Conservation (phyloP, 2,797 vertebrate species). For the Gallirallus australis region DNA sequence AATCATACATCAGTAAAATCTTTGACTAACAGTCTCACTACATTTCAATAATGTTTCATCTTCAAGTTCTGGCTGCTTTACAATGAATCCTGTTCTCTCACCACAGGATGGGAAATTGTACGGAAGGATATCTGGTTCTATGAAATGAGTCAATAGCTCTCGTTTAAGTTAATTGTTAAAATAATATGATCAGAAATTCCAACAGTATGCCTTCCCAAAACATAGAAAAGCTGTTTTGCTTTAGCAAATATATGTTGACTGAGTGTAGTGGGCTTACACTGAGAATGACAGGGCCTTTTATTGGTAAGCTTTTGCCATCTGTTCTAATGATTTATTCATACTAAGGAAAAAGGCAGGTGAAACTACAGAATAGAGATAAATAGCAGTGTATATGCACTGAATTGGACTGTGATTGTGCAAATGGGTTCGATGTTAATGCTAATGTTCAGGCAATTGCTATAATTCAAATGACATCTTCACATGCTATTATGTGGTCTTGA, state of each 20-base stretch:
- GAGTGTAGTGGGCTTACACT: constrained; percentile 58
- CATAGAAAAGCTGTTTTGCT: constrained; percentile 40
- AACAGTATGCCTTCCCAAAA: not conserved
- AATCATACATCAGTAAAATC: not conserved
- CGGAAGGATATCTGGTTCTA: not conserved
- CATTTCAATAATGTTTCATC: not conserved
- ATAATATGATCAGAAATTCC: constrained; percentile 1
- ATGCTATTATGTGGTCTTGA: not conserved
- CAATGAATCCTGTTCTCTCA: not conserved
- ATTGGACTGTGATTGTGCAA: constrained; percentile 70
- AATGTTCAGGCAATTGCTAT: constrained; percentile 48
- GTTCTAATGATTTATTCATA: constrained; percentile 80
- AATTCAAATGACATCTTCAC: constrained; percentile 35
- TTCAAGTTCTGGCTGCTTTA: not conserved
- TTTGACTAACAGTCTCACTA: not conserved
- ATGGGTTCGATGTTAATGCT: constrained; percentile 53
- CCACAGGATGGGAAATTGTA: not conserved
- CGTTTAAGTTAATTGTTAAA: constrained; percentile 4
- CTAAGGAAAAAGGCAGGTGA: constrained; percentile 72
- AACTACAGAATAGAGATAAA: constrained; percentile 72
- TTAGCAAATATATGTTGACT: constrained; percentile 52
- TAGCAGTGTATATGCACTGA: constrained; percentile 43
- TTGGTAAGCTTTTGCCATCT: constrained; percentile 77
- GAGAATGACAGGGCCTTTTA: constrained; percentile 74
- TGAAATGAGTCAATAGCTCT: not conserved